phyloP scores from a whole-genome alignment of 2,888 invertebrate genomes.

The Brachyptera risi region DNA sequence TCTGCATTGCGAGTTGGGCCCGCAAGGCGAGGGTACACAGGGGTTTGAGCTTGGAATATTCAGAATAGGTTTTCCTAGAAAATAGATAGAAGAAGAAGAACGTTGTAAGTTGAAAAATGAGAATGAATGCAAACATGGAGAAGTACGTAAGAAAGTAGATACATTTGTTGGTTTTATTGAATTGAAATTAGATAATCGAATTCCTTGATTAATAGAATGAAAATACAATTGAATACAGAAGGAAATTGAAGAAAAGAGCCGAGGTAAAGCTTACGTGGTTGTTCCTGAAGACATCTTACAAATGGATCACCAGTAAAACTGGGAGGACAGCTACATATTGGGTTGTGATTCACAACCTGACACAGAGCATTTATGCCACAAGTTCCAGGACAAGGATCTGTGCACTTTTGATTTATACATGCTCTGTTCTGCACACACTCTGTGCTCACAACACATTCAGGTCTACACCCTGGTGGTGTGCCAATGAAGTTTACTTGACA shows the following conservation, averaged over 20 bases:
- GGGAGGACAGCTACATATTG: constrained; percentile 63
- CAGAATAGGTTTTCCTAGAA: constrained; percentile 1
- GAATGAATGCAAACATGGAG: not conserved
- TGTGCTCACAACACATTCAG: constrained; percentile 66
- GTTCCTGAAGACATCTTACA: constrained; percentile 48
- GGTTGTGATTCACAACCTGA: constrained; percentile 66
- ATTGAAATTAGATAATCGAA: no score
- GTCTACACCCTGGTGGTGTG: constrained; percentile 64
- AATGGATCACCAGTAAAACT: constrained; percentile 65
- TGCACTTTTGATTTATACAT: constrained; percentile 64
- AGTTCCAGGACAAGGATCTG: constrained; percentile 65
- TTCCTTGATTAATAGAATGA: no score
- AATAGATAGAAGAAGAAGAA: constrained; percentile 8
- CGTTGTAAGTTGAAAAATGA: not conserved
- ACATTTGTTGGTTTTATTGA: no score
- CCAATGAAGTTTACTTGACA: constrained; percentile 63
- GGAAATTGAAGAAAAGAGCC: no score
- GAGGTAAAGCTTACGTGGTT: constrained; percentile 28
- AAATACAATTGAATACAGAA: no score
- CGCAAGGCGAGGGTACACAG: constrained; percentile 63
- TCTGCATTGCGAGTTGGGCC: constrained; percentile 47
- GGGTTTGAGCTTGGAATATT: constrained; percentile 44
- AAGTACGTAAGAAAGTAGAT: no score
- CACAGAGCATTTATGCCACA: constrained; percentile 72
- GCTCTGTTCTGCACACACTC: constrained; percentile 66